These are phyloP conservation scores for Caenorhabditis latens DNA, from an alignment of 1,140 invertebrate species.

Conservation along the genomic window DNA sequence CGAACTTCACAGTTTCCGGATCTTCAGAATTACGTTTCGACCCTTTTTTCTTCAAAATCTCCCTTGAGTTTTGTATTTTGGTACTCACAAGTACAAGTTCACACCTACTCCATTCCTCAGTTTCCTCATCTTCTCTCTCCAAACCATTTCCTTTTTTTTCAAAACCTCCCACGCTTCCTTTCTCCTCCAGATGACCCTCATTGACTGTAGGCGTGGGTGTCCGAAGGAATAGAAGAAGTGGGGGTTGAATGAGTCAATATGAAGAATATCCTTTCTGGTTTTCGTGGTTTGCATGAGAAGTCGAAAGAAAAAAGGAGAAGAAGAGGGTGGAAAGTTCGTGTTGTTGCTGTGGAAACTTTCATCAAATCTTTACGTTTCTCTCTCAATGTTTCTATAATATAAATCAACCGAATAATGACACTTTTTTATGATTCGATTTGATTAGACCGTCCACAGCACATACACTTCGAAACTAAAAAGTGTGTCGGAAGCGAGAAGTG, in stretches of 20 bases:
- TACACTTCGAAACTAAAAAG: constrained; percentile 39
- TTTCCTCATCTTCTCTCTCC: not conserved
- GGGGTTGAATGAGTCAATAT: constrained; percentile 4
- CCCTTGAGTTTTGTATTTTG: constrained; percentile 16
- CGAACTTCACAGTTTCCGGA: not conserved
- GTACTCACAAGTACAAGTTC: not conserved
- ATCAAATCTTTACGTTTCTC: not conserved
- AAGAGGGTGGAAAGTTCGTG: not conserved
- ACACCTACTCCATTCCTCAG: not conserved
- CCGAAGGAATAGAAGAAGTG: not conserved
- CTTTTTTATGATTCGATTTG: constrained; percentile 36
- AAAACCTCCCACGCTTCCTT: constrained; percentile 17
- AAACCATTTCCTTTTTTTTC: not conserved
- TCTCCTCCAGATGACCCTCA: constrained; percentile 25
- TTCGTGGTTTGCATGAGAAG: not conserved
- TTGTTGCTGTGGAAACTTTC: constrained; percentile 19
- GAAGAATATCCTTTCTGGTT: constrained; percentile 4
- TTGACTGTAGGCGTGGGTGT: constrained; percentile 55
- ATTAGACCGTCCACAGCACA: constrained; percentile 47
- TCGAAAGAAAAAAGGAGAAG: not conserved
- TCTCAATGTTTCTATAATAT: constrained; percentile 20
- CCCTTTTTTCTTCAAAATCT: not conserved
- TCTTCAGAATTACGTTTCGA: not conserved
- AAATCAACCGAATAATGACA: constrained; percentile 40
- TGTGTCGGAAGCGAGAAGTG: constrained; percentile 46